Conservation (phyloP, 2,888 invertebrate species). For the Epistrophella euchroma region DNA sequence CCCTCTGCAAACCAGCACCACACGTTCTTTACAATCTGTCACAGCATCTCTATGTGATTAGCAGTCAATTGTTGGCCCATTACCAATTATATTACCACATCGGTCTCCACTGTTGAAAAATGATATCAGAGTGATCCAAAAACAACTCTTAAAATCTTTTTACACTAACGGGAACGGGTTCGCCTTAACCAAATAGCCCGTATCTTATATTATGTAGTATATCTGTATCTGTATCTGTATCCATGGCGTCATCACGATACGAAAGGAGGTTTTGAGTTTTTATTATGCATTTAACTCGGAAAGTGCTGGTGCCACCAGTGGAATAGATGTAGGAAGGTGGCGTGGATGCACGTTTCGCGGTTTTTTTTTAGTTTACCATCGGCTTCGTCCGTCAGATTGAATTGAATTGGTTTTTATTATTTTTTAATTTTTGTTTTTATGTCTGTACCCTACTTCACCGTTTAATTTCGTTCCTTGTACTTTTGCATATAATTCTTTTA, state of each 20-base stretch:
- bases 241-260: slow-evolving; percentile 38
- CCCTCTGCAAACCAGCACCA: slow-evolving; percentile 2
- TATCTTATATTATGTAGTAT: too few species aligned
- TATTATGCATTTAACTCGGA: slow-evolving; percentile 32
- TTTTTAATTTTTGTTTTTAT: slow-evolving; percentile 13
- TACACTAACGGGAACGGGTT: slow-evolving; percentile 41
- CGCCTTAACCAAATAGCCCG: slow-evolving; percentile 33
- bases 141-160: not conserved
- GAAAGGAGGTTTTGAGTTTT: slow-evolving; percentile 23
- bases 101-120: slow-evolving; percentile 17
- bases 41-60: not conserved
- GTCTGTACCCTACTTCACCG: not conserved
- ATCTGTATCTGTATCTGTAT: slow-evolving; percentile 4
- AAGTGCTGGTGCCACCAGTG: slow-evolving; percentile 44
- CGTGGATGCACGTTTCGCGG: slow-evolving; percentile 29
- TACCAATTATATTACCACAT: slow-evolving; percentile 1
- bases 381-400: slow-evolving; percentile 1
- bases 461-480: not conserved
- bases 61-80: slow-evolving; percentile 27
- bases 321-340: slow-evolving; percentile 33
- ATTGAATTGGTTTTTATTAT: slow-evolving; percentile 12
- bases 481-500: not conserved
- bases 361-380: slow-evolving; percentile 11
- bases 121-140: not conserved
- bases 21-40: slow-evolving; percentile 21